Conservation (phyloP, 2,888 invertebrate species). For the Coelinius sp. region DNA sequence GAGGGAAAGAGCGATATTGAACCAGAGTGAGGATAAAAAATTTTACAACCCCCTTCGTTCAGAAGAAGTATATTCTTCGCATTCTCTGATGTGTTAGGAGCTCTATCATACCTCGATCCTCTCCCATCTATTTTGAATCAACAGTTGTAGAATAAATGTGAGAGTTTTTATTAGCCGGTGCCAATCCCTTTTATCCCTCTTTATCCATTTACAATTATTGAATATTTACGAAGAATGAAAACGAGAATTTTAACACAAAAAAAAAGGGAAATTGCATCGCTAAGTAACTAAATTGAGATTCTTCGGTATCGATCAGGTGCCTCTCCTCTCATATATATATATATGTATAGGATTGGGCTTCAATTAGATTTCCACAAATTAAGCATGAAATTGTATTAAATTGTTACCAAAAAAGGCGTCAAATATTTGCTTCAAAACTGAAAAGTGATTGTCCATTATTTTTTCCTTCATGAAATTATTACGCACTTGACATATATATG, state of each 20-base stretch:
- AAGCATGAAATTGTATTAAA: slow-evolving; percentile 45
- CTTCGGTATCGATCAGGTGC: slow-evolving; percentile 43
- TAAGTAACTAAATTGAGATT: not conserved
- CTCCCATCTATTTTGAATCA: slow-evolving; percentile 23
- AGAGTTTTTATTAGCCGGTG: not conserved
- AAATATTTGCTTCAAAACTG: slow-evolving; percentile 60
- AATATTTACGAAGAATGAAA: not conserved
- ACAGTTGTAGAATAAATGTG: slow-evolving; percentile 33
- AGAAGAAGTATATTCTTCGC: not conserved
- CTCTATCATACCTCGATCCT: not conserved
- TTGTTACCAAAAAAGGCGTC: slow-evolving; percentile 58
- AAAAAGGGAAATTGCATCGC: not conserved
- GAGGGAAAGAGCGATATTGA: not conserved
- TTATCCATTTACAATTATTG: not conserved
- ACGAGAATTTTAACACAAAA: not conserved
- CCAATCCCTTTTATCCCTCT: not conserved
- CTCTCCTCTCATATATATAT: slow-evolving; percentile 19
- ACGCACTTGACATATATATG: not conserved
- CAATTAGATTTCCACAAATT: not conserved
- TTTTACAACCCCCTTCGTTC: slow-evolving; percentile 20
- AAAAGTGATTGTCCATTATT: not conserved
- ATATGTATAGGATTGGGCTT: not conserved
- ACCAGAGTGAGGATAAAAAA: not conserved
- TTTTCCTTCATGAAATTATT: not conserved
- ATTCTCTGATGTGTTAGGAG: too few species aligned